Evolutionary conservation across 1,140 invertebrate species (phyloP).

Genomic region (Chironomus tepperi): DNA sequence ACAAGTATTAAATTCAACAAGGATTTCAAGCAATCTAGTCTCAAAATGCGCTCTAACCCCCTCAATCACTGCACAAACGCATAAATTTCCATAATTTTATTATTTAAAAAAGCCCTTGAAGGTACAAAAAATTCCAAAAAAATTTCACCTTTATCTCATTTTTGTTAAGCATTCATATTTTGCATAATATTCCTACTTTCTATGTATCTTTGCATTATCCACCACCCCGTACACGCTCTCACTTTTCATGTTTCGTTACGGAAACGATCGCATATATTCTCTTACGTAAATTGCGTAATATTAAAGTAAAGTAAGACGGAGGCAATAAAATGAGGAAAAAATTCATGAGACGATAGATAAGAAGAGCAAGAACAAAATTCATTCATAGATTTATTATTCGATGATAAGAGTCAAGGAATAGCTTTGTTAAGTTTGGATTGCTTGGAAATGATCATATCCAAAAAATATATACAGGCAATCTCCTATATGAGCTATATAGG

Average conservation of each 20-base stretch:
- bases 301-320: too few species aligned
- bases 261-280: neutral
- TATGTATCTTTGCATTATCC: neutral
- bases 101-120: too few species aligned
- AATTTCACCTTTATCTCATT: neutral
- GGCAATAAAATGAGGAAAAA: neutral
- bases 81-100: too few species aligned
- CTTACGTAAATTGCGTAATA: too few species aligned
- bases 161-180: neutral
- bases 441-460: neutral
- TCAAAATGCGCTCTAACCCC: too few species aligned
- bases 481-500: neutral
- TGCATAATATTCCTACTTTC: neutral
- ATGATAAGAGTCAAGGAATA: neutral
- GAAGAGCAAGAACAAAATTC: neutral
- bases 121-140: too few species aligned
- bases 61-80: too few species aligned
- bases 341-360: slow-evolving; percentile 6
- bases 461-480: neutral
- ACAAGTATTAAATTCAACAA: too few species aligned
- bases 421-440: neutral
- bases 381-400: slow-evolving; percentile 9
- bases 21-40: too few species aligned
- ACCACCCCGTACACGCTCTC: neutral
- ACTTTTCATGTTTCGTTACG: too few species aligned